phyloP scores from a whole-genome alignment of 2,113 vertebrate species.

The Carettochelys insculpta region DNA sequence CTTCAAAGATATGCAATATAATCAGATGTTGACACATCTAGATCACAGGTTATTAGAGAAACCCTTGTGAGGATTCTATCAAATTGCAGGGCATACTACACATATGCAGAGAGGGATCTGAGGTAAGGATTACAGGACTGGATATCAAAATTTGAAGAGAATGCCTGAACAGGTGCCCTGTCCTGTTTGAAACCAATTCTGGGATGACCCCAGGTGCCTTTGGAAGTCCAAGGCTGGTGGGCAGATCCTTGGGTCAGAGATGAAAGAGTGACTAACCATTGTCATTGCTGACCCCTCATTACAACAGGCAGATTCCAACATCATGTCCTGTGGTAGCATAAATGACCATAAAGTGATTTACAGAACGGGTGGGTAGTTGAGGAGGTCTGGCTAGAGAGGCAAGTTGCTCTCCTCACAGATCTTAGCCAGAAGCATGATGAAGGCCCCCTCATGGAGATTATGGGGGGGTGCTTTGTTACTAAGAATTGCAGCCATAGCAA shows the following conservation, averaged over 20 bases:
- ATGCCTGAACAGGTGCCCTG: background rate
- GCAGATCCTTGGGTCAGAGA: background rate
- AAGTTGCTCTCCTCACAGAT: background rate
- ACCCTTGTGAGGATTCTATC: too few relatives aligned
- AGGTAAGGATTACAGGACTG: too few relatives aligned
- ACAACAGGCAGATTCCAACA: background rate
- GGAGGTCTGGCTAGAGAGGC: background rate
- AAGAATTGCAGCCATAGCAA: background rate
- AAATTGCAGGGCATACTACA: too few relatives aligned
- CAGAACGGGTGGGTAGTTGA: background rate
- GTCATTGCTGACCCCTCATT: background rate
- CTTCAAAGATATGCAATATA: background rate
- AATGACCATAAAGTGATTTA: background rate
- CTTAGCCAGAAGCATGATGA: background rate
- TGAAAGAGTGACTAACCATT: background rate
- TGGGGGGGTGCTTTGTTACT: background rate
- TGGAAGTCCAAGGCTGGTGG: background rate
- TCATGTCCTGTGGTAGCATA: background rate
- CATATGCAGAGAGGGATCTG: too few relatives aligned
- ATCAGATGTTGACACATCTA: background rate
- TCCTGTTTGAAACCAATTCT: background rate
- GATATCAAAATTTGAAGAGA: background rate
- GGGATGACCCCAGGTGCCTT: background rate
- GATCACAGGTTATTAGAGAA: background rate
- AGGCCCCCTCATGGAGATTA: background rate